Base-by-base conservation (phyloP, 2,797 vertebrate genomes). In the Acanthornis magna region DNA sequence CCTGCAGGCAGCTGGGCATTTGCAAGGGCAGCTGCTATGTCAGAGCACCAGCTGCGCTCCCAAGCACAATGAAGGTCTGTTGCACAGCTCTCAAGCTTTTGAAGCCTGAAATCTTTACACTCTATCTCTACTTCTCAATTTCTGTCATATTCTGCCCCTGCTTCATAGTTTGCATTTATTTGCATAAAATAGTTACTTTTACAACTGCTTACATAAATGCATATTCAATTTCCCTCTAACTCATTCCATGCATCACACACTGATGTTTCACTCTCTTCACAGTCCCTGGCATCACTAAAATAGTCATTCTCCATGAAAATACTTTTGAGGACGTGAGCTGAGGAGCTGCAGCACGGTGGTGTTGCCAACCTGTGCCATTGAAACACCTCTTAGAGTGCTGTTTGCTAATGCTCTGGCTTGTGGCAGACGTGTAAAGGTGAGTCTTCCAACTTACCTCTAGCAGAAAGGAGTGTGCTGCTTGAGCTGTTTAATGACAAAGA, bases 141-240 rank as follows among this genome's bases (percentile, higher is more conserved):
- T 86, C 62, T 84, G 18, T 60, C 51, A 34, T 16, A 81, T 60
- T 60, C 65, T 83, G 43, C 43, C 57, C 43, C 48, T 93, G 55
- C 36, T 83, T 43, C 48, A 47, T 30, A 54, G 54, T 72, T 89
- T 82, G 75, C 55, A 72, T 89, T 57, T 61, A 85, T 95, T 88
- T 79, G 75, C 75, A 67, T 83, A 66, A 88, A 77, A 66, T 23
- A 26, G 30, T 62, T 84, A 20, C 53, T 89, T 88, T 80, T 80
- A 34, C 65, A 77, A 45, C 71, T 45, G 53, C 76, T 88, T 74
- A 40, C 57, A 34, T 71, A 80, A 85, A 67, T 50, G 29, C 40
- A 58, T 60, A 74, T 86, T 86, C 61, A 51, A 4, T 67, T 67
- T 91, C 15, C 38, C 25, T 71, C n/a, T 34, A 81, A n/a, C 29